Evolutionary conservation across 1,140 invertebrate genomes (phyloP), one percentile per base, ranked within the genome.

Genomic region (Linepithema humile): DNA sequence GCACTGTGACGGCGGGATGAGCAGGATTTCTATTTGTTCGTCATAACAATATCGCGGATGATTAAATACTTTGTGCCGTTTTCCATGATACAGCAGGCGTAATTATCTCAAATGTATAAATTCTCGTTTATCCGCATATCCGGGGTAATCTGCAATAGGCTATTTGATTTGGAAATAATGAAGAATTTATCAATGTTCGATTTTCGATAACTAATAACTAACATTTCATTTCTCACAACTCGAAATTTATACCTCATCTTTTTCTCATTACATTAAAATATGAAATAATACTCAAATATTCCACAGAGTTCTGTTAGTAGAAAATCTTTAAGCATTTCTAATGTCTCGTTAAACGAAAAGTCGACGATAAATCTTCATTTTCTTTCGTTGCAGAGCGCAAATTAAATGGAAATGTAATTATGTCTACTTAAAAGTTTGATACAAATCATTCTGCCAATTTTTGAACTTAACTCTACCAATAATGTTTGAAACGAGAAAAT

Each of bases 11-110:
- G 23, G 0, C 7, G 23, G 20, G 23, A 59, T 5, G 29, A 57
- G 17, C 26, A 45, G 65, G 7, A 43, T 43, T 23, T n/a, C 15
- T 57, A 73, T 67, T 73, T 73, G 38, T 59, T 45, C 12, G 15
- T 35, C 38, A 72, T n/a, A 72, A 73, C 26, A 72, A 23, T 43
- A 59, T 57, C 38, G 26, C 26, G 50, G n/a, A n/a, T 73, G 67
- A 77, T 77, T 77, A 77, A 77, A 67, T 67, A 67, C 43, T 67
- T 77, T 77, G 32, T 67, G 15, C 9, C 29, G 65, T 77, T 65
- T 65, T 38, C 70, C 17, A 7, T 62, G 40, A 20, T 35, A 50
- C 1, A 12, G 12, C 12, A 17, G 4, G 29, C n/a, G 10, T 67
- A 77, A 65, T 77, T 77, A 77, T 65, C 20, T 32, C 60, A 38